Evolutionary conservation across 2,888 invertebrate species (phyloP), one percentile per base, ranked within the genome.

Genomic region (Emmelina monodactyla): DNA sequence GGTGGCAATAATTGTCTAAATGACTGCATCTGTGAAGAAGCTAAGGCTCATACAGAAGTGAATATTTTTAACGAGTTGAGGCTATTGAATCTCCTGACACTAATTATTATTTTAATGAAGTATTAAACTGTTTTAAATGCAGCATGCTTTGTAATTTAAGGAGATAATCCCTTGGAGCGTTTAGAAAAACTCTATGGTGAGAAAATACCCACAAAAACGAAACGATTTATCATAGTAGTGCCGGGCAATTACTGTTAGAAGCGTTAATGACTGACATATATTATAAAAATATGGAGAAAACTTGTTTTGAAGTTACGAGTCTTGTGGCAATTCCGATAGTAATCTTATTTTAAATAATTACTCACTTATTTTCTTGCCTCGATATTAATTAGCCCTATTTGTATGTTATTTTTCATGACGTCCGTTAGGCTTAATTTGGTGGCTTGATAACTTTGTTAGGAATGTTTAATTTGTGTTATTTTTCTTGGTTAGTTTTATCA

Each of bases 331-430:
- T 72, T 72, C 62, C 55, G 78, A 79, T 78, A 75, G 68, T 71
- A 69, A 78, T 78, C 78, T 76, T 69, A 69, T 75, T 71, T 62
- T 65, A 69, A 66, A 75, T 78, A 76, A 75, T 79, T 71, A 76
- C 72, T 61, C 55, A 62, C 55, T 68, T 67, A 69, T 75, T 69
- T 57, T 67, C 65, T 67, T 69, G 62, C 56, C 62, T 67, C 67
- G 67, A 76, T 73, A 75, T 73, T 71, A 72, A 76, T 75, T 59
- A 58, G 49, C 51, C 57, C 60, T 69, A 66, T 76, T 76, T 73
- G 69, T 76, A 66, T 53, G 65, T 62, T 67, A 71, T 71, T 68
- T 73, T 66, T 69, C 67, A 64, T 58, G 47, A 52, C 44, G 44
- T 49, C 58, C 55, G 57, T 58, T 58, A 56, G 56, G 53, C 63